Evolutionary conservation across 2,797 vertebrate genomes (phyloP).

Genomic region (Bucorvus abyssinicus): DNA sequence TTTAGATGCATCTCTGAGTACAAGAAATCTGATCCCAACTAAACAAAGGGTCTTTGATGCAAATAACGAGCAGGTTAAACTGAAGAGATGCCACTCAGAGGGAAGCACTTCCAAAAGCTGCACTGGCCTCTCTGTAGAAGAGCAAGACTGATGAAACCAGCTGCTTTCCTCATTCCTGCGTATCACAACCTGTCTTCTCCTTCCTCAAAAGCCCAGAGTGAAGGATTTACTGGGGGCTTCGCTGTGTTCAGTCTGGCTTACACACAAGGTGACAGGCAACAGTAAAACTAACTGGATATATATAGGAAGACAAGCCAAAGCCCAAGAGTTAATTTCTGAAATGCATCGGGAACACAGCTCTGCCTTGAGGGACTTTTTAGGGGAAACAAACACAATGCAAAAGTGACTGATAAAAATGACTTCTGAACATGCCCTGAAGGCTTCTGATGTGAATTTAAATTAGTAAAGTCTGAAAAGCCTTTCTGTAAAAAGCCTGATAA

Average conservation of each 20-base stretch:
- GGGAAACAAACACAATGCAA: conserved; percentile 23
- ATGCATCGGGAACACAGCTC: background rate
- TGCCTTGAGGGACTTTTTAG: background rate
- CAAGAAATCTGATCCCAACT: background rate
- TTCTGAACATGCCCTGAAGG: background rate
- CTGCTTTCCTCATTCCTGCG: background rate
- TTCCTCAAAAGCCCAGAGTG: background rate
- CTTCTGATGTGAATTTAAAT: conserved; percentile 3
- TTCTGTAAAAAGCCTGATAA: background rate
- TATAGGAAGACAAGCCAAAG: background rate
- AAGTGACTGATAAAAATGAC: background rate
- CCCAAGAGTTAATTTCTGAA: background rate
- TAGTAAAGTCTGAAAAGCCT: conserved; percentile 24
- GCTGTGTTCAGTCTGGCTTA: background rate
- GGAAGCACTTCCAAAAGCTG: background rate
- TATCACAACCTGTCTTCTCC: background rate
- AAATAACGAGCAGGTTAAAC: background rate
- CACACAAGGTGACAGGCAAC: background rate
- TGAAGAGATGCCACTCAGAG: background rate
- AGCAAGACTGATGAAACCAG: background rate
- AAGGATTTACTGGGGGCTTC: background rate
- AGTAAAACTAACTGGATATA: background rate
- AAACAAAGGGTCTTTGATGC: background rate
- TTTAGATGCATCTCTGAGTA: background rate
- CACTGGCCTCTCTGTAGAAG: background rate